Evolutionary conservation across 2,797 vertebrate species (phyloP), one percentile per base, ranked within the genome.

Genomic region (Margarornis squamiger): DNA sequence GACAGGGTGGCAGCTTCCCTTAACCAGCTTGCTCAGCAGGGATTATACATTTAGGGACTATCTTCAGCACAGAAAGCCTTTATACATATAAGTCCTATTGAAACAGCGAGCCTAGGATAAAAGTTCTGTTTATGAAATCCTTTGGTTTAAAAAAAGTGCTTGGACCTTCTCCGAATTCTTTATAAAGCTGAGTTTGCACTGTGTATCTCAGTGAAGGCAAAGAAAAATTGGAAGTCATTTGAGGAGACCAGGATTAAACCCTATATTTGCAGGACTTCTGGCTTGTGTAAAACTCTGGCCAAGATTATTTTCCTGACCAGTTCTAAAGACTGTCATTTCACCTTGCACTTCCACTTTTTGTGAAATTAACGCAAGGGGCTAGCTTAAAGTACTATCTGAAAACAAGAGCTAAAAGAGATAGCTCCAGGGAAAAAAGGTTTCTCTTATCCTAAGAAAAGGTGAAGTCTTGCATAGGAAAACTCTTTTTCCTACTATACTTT

Each of bases 91-190:
- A 91, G 26, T 75, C 65, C 46, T 77, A 76, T 90, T 88, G 82
- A 94, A 92, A 78, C 30, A 65, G 18, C 46, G 61, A 81, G 36
- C 34, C 63, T 54, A 32, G 80, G 75, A 95, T 92, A 91, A 87
- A 82, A 93, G 57, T 83, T 92, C 72, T 88, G 58, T 82, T 94
- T 92, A 63, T 83, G 20, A 90, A 93, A 73, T 82, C 45, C 45
- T 91, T 70, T 83, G 27, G 38, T 93, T 80, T 70, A 39, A 67
- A 89, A 78, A 74, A 43, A 39, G 22, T 66, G 6, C 41, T 87
- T 70, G 22, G 41, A 15, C 54, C 13, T 34, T 55, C 34, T 88
- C 65, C 1, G 45, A 73, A 91, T 45, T 36, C 41, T 86, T 86
- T 81, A 66, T 14, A 93, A 76, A 90, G 66, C 77, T 92, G 80